These are phyloP conservation scores for Hyaena hyaena DNA, from an alignment of 2,113 vertebrate species.

Conservation along the genomic window DNA sequence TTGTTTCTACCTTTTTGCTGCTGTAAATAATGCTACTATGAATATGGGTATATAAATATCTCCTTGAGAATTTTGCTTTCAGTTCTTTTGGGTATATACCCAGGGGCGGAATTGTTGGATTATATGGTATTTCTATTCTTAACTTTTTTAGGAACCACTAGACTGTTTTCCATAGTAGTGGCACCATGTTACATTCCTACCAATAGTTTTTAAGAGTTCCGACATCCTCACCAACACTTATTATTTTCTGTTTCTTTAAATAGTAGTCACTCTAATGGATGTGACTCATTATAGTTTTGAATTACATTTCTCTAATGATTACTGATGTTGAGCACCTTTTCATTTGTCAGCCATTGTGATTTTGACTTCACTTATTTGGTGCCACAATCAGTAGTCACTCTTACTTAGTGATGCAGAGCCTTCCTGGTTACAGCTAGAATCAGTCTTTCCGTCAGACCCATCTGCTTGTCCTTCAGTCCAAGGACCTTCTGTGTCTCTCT, in stretches of 20 bases:
- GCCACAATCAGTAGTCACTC: neutral
- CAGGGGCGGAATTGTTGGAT: neutral
- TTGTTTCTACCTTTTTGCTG: neutral
- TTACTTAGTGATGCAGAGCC: neutral
- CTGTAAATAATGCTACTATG: neutral
- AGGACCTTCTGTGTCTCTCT: neutral
- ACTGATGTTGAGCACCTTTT: neutral
- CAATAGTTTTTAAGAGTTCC: neutral
- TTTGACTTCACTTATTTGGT: slow-evolving; percentile 13
- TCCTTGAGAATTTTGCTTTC: neutral
- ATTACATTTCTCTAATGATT: neutral
- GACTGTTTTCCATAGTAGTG: neutral
- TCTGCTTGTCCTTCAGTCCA: neutral
- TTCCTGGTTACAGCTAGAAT: neutral
- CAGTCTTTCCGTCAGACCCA: neutral
- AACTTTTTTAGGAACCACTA: neutral
- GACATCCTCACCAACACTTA: neutral
- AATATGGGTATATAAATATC: neutral
- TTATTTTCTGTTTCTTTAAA: neutral
- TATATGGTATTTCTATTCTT: neutral
- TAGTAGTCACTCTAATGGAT: neutral
- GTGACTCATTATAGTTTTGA: neutral
- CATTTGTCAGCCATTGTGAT: neutral
- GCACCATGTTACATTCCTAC: neutral
- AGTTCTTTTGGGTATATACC: neutral